These are phyloP conservation scores for Patella ulyssiponensis DNA, from an alignment of 2,888 invertebrate species.

Conservation along the genomic window DNA sequence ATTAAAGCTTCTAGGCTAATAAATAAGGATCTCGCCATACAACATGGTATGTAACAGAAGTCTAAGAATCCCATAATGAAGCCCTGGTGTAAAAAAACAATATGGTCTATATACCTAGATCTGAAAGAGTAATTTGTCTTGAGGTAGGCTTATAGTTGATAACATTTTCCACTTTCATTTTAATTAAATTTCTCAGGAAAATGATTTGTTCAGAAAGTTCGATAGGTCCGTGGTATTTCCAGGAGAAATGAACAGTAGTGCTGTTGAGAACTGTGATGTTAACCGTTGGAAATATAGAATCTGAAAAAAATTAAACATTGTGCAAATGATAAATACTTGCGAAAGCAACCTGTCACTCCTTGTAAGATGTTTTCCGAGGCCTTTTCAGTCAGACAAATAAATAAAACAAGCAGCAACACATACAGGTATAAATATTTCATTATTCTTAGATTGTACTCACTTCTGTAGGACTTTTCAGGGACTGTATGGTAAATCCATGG, in stretches of 20 bases:
- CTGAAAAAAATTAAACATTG: neutral
- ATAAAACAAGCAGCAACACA: too few species aligned
- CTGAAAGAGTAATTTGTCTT: slow-evolving; percentile 15
- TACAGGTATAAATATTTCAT: too few species aligned
- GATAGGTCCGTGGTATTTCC: slow-evolving; percentile 4
- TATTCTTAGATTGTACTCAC: too few species aligned
- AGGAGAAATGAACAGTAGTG: slow-evolving; percentile 13
- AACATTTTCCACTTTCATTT: neutral
- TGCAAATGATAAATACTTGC: too few species aligned
- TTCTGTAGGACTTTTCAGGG: slow-evolving; percentile 11
- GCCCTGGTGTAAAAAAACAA: too few species aligned
- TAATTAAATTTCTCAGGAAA: slow-evolving; percentile 16
- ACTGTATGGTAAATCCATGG: slow-evolving; percentile 46
- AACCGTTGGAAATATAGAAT: slow-evolving; percentile 7
- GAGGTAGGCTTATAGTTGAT: slow-evolving; percentile 8
- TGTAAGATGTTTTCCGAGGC: too few species aligned
- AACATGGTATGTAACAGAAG: too few species aligned
- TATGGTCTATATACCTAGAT: slow-evolving; percentile 6
- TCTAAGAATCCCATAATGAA: too few species aligned
- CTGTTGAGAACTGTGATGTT: slow-evolving; percentile 15
- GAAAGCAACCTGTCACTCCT: too few species aligned
- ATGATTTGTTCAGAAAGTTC: slow-evolving; percentile 12
- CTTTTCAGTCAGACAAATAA: too few species aligned
- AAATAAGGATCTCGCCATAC: too few species aligned
- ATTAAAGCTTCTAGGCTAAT: too few species aligned